These are phyloP conservation scores for Marmota monax DNA, from an alignment of 2,113 vertebrate species.

Conservation along the genomic window DNA sequence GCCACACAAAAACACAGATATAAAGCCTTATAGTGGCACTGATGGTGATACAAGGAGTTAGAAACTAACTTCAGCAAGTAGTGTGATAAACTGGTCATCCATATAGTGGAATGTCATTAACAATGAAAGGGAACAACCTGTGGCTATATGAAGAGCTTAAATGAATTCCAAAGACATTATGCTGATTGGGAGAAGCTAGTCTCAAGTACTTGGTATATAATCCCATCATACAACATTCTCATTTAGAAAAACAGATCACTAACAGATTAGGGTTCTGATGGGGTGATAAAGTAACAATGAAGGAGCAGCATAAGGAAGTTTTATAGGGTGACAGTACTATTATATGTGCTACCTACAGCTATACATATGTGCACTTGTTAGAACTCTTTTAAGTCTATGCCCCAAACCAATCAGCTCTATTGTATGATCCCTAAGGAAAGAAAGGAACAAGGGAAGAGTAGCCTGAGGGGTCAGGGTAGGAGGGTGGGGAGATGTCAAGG, in stretches of 20 bases:
- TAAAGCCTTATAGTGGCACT: background rate
- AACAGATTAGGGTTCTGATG: background rate
- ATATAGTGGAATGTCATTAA: background rate
- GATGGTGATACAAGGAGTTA: background rate
- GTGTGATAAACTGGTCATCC: background rate
- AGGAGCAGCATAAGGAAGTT: background rate
- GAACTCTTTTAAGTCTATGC: background rate
- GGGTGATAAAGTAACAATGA: background rate
- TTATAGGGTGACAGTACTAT: background rate
- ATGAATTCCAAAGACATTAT: background rate
- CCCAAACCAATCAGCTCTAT: background rate
- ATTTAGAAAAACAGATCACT: background rate
- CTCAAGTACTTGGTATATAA: background rate
- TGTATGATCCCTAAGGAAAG: background rate
- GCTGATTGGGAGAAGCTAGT: background rate
- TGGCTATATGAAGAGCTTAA: rapidly evolving
- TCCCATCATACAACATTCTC: background rate
- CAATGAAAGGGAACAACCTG: background rate
- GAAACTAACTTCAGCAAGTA: background rate
- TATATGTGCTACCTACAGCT: background rate
- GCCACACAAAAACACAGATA: background rate
- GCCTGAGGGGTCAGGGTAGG: background rate
- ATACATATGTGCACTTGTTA: background rate
- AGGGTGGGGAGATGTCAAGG: no score
- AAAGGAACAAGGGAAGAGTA: background rate